A percentile compares a stretch with the other conserved stretches of the same genome.
phyloP scores from a whole-genome alignment of 2,888 invertebrate species.

The Diarsia rubi region DNA sequence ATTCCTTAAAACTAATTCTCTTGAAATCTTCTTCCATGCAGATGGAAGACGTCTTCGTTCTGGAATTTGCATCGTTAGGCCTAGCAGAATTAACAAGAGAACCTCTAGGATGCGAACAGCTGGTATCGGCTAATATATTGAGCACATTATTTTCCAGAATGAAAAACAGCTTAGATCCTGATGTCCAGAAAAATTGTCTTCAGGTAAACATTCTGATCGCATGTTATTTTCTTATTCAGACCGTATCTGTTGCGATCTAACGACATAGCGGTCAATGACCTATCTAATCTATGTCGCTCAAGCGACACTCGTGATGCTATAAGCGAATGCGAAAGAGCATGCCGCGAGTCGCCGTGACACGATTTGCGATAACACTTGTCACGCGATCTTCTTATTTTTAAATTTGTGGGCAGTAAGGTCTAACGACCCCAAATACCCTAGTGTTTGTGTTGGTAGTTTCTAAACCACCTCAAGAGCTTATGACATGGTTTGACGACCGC shows the following conservation, averaged over 20 bases:
- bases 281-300: not conserved
- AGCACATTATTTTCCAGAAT: slow-evolving; percentile 86
- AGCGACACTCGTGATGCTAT: not conserved
- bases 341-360: not conserved
- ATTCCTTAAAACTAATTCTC: not conserved
- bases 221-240: not conserved
- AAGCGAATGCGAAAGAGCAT: not conserved
- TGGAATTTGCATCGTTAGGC: slow-evolving; percentile 89
- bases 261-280: not conserved
- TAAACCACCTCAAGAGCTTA: no score
- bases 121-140: slow-evolving; percentile 85
- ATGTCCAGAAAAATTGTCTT: slow-evolving; percentile 90
- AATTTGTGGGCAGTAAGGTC: no score
- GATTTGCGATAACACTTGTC: not conserved
- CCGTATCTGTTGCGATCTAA: not conserved
- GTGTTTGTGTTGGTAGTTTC: no score
- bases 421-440: no score
- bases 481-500: no score
- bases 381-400: no score
- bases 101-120: slow-evolving; percentile 85
- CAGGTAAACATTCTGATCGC: slow-evolving; percentile 78
- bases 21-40: slow-evolving; percentile 53
- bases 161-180: slow-evolving; percentile 89
- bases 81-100: slow-evolving; percentile 88
- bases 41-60: slow-evolving; percentile 88